Evolutionary conservation across 2,797 vertebrate species (phyloP).

Genomic region (Chelidonichthys spinosus): DNA sequence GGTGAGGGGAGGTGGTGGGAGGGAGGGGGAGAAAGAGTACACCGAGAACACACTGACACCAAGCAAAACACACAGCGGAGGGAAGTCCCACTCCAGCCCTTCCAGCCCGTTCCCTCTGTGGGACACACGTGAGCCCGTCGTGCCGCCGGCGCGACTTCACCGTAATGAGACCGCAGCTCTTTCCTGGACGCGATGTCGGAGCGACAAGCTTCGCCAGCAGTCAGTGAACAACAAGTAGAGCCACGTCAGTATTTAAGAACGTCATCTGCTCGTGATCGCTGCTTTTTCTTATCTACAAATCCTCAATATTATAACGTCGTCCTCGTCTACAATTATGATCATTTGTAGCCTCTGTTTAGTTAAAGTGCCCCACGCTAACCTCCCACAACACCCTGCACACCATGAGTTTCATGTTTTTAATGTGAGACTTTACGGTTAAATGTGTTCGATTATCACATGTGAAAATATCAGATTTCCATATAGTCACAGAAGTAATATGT

Average conservation of each 20-base stretch:
- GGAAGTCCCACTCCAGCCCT: constrained; percentile 34
- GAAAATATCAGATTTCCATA: constrained; percentile 4
- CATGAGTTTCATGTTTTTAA: background rate
- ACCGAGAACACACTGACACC: constrained; percentile 48
- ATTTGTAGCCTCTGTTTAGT: background rate
- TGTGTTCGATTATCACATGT: constrained; percentile 1
- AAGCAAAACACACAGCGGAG: constrained; percentile 43
- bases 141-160: constrained; percentile 25
- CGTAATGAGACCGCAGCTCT: constrained; percentile 58
- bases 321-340: background rate
- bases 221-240: constrained; percentile 35
- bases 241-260: background rate
- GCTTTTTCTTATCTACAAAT: background rate
- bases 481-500: background rate
- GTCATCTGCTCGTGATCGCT: constrained; percentile 13
- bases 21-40: constrained; percentile 44
- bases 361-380: background rate
- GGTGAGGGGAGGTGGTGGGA: constrained; percentile 62
- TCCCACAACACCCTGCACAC: background rate
- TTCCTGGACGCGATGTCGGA: constrained; percentile 50
- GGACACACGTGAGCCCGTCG: constrained; percentile 32
- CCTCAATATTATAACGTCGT: background rate
- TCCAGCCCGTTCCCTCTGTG: background rate
- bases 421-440: background rate
- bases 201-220: constrained; percentile 36